Evolutionary conservation across 2,888 invertebrate genomes (phyloP).

Genomic region (Lottia gigantea): DNA sequence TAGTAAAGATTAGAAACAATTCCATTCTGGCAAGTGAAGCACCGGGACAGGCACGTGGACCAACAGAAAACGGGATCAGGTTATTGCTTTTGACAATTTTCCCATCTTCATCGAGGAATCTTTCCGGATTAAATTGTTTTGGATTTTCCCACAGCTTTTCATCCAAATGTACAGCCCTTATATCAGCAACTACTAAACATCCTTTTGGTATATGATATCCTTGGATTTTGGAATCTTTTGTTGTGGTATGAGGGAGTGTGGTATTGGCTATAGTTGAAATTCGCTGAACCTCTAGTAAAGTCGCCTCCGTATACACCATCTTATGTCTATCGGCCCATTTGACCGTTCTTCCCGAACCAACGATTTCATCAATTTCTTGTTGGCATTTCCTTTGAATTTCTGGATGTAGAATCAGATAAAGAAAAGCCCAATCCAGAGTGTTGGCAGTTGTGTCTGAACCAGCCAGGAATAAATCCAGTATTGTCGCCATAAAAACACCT

Average conservation of each 20-base stretch:
- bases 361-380: conserved; percentile 16
- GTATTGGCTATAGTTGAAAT: background rate
- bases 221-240: conserved; percentile 7
- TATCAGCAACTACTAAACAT: conserved; percentile 6
- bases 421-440: conserved; percentile 34
- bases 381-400: conserved; percentile 33
- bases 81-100: conserved; percentile 16
- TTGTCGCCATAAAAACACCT: conserved; percentile 21
- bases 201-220: conserved; percentile 17
- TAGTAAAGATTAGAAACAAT: conserved; percentile 39
- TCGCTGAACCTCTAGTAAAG: conserved; percentile 17
- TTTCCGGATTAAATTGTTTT: conserved; percentile 16
- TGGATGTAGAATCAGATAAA: conserved; percentile 34
- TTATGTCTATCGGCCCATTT: background rate
- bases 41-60: conserved; percentile 41
- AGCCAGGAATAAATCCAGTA: conserved; percentile 37
- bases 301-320: conserved; percentile 15
- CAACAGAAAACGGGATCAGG: conserved; percentile 36
- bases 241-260: background rate
- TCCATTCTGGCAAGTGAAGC: conserved; percentile 42
- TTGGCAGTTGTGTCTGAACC: conserved; percentile 37
- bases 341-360: conserved; percentile 11
- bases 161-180: conserved; percentile 11
- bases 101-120: conserved; percentile 10
- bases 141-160: conserved; percentile 14